Evolutionary conservation across 2,888 invertebrate genomes (phyloP).

Genomic region (Eristalis intricaria): DNA sequence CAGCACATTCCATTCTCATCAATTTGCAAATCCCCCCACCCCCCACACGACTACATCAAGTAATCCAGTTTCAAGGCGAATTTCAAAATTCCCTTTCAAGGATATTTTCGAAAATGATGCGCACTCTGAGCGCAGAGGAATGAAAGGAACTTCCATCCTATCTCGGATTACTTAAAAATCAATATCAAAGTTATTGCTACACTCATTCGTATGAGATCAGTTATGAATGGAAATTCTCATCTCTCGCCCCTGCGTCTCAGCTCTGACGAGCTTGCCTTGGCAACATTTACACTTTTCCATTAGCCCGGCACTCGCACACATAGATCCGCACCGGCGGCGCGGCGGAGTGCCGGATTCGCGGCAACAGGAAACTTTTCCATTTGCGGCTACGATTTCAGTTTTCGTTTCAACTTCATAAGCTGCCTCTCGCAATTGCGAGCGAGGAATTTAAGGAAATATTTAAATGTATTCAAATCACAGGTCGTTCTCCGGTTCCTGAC

Average conservation of each 20-base stretch:
- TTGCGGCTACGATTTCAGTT: constrained; percentile 17
- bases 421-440: background rate
- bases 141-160: background rate
- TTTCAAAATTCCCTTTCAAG: background rate
- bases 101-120: background rate
- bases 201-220: background rate
- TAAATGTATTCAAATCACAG: background rate
- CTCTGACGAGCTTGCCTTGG: background rate
- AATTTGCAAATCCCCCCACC: too few species aligned
- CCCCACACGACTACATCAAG: too few species aligned
- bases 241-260: background rate
- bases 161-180: background rate
- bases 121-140: background rate
- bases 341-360: constrained; percentile 2
- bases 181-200: constrained; percentile 1
- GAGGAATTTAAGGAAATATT: background rate
- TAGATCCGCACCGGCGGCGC: background rate
- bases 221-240: background rate
- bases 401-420: constrained; percentile 14
- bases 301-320: constrained; percentile 5
- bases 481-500: background rate
- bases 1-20: too few species aligned
- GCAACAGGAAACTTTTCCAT: constrained; percentile 29
- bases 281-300: constrained; percentile 16
- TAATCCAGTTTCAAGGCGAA: background rate